These are phyloP conservation scores for Oreonectes daqikongensis DNA, from an alignment of 2,797 vertebrate genomes.

Conservation along the genomic window DNA sequence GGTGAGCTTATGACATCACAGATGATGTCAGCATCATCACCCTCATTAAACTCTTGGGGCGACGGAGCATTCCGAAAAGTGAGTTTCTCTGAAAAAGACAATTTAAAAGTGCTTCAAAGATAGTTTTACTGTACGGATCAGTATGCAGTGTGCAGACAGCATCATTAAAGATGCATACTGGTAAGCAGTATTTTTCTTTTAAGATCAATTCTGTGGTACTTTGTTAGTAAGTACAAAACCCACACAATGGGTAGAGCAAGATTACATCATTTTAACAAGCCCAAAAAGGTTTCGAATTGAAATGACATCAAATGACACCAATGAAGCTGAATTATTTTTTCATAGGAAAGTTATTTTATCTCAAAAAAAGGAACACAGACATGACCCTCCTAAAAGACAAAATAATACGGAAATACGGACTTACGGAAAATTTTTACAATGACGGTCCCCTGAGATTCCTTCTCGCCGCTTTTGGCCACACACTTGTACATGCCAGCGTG, in stretches of 20 bases:
- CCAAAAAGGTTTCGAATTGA: no score
- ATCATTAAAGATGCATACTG: not conserved
- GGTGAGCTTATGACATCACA: slow-evolving; percentile 93
- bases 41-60: slow-evolving; percentile 94
- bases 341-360: no score
- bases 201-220: not conserved
- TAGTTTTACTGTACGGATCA: not conserved
- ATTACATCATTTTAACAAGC: no score
- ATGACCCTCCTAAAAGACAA: no score
- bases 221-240: not conserved
- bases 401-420: slow-evolving; percentile 60
- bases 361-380: no score
- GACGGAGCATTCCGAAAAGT: slow-evolving; percentile 90
- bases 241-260: not conserved
- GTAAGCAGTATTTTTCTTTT: not conserved
- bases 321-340: no score
- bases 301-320: not conserved
- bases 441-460: slow-evolving; percentile 89
- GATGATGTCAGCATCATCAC: slow-evolving; percentile 88
- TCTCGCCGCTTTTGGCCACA: slow-evolving; percentile 82
- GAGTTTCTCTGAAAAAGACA: slow-evolving; percentile 87
- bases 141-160: not conserved
- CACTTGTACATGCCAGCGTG: slow-evolving; percentile 96
- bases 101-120: not conserved
- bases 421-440: slow-evolving; percentile 96